phyloP scores from a whole-genome alignment of 2,113 vertebrate species.

The Polypterus senegalus region DNA sequence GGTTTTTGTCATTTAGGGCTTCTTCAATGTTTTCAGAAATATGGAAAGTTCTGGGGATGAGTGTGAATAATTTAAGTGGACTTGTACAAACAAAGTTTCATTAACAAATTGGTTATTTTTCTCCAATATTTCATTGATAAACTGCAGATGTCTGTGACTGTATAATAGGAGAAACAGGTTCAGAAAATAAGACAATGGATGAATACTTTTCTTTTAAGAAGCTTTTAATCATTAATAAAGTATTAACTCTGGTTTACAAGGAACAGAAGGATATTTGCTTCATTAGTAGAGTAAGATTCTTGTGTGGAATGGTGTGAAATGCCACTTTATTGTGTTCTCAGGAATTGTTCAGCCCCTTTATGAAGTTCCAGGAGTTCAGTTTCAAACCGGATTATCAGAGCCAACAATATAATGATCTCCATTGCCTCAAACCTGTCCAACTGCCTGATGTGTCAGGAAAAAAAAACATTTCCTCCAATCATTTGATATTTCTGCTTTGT shows the following conservation, averaged over 20 bases:
- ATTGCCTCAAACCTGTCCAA: no score
- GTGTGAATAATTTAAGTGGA: conserved; percentile 16
- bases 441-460: background rate
- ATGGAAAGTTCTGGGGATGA: conserved; percentile 67
- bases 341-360: no score
- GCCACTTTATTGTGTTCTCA: no score
- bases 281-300: no score
- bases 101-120: background rate
- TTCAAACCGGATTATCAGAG: no score
- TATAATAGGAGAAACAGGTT: background rate
- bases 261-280: no score
- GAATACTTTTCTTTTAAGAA: background rate
- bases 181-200: background rate
- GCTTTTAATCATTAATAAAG: background rate
- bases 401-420: no score
- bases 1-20: conserved; percentile 35
- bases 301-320: no score
- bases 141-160: background rate
- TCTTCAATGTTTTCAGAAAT: conserved; percentile 50
- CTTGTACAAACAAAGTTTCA: no score
- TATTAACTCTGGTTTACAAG: background rate
- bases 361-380: no score
- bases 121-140: background rate
- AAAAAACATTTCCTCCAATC: background rate
- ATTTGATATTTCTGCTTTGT: conserved; percentile 1